A percentile compares a stretch with the other conserved stretches of the same genome.
These are phyloP conservation scores for Centropristis striata DNA, from an alignment of 2,113 vertebrate genomes.

Conservation along the genomic window DNA sequence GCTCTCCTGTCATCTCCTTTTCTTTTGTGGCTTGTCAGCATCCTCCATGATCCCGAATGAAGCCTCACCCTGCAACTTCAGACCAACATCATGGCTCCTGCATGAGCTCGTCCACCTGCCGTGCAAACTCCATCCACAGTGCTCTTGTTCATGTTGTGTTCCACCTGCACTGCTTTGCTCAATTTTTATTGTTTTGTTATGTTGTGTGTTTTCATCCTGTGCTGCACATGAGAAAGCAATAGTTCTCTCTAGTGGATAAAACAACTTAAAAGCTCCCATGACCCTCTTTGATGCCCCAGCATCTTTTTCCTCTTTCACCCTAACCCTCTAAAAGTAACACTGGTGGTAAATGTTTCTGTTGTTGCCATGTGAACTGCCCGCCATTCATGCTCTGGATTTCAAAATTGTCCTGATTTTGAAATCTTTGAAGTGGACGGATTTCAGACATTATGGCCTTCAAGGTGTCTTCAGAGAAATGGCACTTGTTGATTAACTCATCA, in stretches of 20 bases:
- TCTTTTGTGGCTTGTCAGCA: conserved; percentile 11
- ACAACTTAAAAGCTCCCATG: conserved; percentile 50
- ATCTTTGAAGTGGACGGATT: conserved; percentile 30
- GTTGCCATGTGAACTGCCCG: conserved; percentile 65
- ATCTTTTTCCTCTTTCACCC: conserved; percentile 39
- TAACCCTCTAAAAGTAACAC: conserved; percentile 44
- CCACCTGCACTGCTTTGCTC: conserved; percentile 39
- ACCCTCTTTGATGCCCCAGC: conserved; percentile 32
- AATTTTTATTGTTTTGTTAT: conserved; percentile 34
- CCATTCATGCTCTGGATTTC: conserved; percentile 40
- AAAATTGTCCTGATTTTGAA: conserved; percentile 34
- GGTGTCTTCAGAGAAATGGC: conserved; percentile 10
- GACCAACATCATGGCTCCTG: conserved; percentile 51
- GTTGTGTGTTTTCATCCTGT: conserved; percentile 40
- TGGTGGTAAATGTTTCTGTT: conserved; percentile 52
- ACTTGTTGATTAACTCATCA: conserved; percentile 53
- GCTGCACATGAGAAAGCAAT: conserved; percentile 35
- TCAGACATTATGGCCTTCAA: conserved; percentile 16
- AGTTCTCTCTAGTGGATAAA: conserved; percentile 27
- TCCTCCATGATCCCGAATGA: conserved; percentile 44
- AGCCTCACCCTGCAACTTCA: conserved; percentile 18
- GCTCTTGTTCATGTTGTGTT: conserved; percentile 18
- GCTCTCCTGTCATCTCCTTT: not conserved
- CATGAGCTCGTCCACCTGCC: conserved; percentile 62
- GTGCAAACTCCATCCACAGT: conserved; percentile 13